A percentile compares a stretch with the other conserved stretches of the same genome.
Conservation (phyloP, 2,113 vertebrate species). For the Okapia johnstoni region DNA sequence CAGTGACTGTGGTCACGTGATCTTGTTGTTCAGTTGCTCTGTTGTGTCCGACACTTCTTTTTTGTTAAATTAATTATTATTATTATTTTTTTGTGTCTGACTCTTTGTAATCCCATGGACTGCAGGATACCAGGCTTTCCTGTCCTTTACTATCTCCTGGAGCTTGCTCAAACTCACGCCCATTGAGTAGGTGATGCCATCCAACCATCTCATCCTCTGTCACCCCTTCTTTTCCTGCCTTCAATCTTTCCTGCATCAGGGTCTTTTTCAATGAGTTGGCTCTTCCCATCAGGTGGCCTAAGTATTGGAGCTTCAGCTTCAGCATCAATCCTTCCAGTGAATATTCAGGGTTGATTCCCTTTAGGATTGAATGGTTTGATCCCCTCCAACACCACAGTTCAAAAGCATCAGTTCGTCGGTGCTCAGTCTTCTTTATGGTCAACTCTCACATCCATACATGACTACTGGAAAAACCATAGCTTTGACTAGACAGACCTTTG, state of each 20-base stretch:
- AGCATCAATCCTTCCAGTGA: background rate
- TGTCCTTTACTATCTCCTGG: background rate
- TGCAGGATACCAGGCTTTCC: background rate
- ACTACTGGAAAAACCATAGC: background rate
- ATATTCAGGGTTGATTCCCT: background rate
- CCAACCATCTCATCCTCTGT: background rate
- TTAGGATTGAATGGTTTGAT: background rate
- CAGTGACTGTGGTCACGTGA: background rate
- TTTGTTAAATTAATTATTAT: background rate
- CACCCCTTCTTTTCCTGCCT: background rate
- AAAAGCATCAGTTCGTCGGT: background rate
- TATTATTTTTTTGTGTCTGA: background rate
- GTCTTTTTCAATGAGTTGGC: background rate
- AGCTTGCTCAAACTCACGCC: background rate
- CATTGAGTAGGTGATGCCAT: background rate
- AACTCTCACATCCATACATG: background rate
- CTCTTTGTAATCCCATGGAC: background rate
- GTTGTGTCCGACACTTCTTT: background rate
- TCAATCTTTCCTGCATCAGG: background rate
- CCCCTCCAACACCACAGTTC: background rate
- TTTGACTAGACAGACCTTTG: background rate
- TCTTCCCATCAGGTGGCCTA: background rate
- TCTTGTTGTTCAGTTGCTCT: background rate
- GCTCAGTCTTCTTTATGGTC: background rate
- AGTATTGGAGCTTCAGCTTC: background rate